Percentiles rank a stretch among this genome's conserved stretches.
Conservation (phyloP, 2,797 vertebrate species). For the Lepidocolaptes lacrymiger region DNA sequence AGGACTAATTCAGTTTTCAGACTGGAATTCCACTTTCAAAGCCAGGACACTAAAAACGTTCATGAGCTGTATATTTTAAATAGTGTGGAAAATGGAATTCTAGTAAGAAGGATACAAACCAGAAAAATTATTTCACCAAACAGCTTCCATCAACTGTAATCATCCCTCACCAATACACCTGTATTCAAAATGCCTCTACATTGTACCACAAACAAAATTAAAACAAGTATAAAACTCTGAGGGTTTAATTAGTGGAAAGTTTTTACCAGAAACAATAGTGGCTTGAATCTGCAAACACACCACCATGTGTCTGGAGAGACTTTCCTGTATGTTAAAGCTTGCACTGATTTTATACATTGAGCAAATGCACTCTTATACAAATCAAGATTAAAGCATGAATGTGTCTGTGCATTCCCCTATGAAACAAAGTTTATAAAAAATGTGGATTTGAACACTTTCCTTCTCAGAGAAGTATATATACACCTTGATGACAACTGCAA, state of each 20-base stretch:
- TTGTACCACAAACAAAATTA: neutral
- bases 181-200: neutral
- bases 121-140: neutral
- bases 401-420: neutral
- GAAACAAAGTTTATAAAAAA: neutral
- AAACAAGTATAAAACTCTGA: neutral
- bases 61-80: neutral
- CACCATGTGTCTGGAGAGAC: neutral
- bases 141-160: neutral
- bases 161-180: neutral
- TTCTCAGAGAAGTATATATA: neutral
- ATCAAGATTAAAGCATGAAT: neutral
- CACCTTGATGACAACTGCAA: neutral
- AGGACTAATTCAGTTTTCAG: neutral
- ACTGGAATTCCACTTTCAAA: neutral
- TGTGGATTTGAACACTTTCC: neutral
- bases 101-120: neutral
- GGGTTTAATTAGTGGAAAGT: neutral
- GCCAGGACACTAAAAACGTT: neutral
- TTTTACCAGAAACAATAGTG: neutral
- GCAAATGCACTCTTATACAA: neutral
- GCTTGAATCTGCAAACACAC: neutral
- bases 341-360: neutral
- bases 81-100: accelerated
- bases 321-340: accelerated